phyloP scores from a whole-genome alignment of 1,140 invertebrate species.

The Aethina tumida region DNA sequence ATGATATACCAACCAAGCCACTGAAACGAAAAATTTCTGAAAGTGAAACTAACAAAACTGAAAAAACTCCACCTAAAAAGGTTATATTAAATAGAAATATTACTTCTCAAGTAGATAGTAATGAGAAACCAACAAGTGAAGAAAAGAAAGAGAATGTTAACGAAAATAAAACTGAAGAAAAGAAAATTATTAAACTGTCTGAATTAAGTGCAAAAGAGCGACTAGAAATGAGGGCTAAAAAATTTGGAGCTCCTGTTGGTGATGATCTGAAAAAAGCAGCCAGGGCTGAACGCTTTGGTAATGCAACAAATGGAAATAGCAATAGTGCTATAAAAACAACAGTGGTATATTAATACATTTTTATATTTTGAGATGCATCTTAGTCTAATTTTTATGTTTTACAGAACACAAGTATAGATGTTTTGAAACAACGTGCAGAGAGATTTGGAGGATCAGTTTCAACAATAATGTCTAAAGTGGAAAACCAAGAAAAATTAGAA shows the following conservation, averaged over 20 bases:
- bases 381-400: conserved; percentile 14
- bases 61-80: conserved; percentile 38
- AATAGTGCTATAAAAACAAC: conserved; percentile 23
- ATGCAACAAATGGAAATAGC: conserved; percentile 20
- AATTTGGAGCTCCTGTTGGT: conserved; percentile 58
- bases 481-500: conserved; percentile 54
- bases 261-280: conserved; percentile 52
- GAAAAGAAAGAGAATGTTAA: conserved; percentile 8
- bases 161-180: conserved; percentile 27
- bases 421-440: conserved; percentile 63
- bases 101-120: conserved; percentile 14
- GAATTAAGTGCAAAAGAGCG: conserved; percentile 56
- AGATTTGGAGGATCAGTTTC: conserved; percentile 66
- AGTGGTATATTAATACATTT: conserved; percentile 7
- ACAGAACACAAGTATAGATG: conserved; percentile 40
- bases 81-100: conserved; percentile 54
- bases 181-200: conserved; percentile 48
- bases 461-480: conserved; percentile 52
- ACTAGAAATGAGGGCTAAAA: conserved; percentile 66
- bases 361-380: conserved; percentile 7
- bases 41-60: conserved; percentile 24
- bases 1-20: conserved; percentile 36
- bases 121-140: conserved; percentile 17
- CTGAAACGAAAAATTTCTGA: conserved; percentile 19
- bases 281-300: conserved; percentile 54